These are phyloP conservation scores for Pandion haliaetus DNA, from an alignment of 2,113 vertebrate genomes.

Conservation along the genomic window DNA sequence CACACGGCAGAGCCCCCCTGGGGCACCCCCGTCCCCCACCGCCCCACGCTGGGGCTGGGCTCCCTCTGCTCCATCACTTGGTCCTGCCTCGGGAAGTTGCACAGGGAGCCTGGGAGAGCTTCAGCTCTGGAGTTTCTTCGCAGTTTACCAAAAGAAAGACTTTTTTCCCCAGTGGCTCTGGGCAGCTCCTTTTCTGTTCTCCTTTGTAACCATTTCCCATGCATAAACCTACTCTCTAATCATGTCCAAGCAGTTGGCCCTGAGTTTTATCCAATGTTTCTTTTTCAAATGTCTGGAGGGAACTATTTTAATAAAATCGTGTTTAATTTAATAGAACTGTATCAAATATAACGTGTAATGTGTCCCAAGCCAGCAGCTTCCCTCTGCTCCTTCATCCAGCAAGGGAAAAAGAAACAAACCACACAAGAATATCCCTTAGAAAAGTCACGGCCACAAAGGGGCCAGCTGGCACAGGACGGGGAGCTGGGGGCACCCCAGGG, in stretches of 20 bases:
- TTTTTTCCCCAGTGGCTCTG: neutral
- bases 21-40: accelerated
- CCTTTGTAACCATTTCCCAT: neutral
- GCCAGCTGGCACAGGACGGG: neutral
- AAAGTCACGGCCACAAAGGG: neutral
- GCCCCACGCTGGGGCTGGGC: no score
- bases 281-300: neutral
- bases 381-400: neutral
- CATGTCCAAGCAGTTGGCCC: neutral
- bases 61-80: neutral
- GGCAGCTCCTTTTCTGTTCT: neutral
- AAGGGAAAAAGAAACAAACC: neutral
- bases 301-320: neutral
- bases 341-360: neutral
- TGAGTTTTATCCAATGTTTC: neutral
- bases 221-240: neutral
- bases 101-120: neutral
- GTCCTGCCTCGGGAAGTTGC: neutral
- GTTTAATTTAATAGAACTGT: neutral
- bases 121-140: neutral
- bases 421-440: neutral
- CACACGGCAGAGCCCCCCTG: neutral
- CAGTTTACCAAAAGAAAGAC: neutral
- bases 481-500: no score
- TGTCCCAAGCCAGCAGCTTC: neutral